These are phyloP conservation scores for Himalopsyche anomala DNA, from an alignment of 2,888 invertebrate genomes.

Conservation along the genomic window DNA sequence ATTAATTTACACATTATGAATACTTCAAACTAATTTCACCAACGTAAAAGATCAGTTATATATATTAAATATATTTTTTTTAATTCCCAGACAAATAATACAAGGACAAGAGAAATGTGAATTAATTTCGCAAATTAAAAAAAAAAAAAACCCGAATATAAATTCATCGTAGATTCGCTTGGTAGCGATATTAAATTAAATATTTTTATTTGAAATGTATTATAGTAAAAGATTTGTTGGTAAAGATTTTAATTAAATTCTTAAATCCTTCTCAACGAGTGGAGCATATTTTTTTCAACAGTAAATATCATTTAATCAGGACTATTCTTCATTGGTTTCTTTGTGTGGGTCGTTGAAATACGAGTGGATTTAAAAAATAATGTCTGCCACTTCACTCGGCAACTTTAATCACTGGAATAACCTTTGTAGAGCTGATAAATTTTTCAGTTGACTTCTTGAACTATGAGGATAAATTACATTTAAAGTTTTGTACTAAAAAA, in stretches of 20 bases:
- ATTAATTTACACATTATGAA: too few species aligned
- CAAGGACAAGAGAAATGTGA: too few species aligned
- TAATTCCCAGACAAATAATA: too few species aligned
- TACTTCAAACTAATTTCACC: too few species aligned
- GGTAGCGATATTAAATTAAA: neutral
- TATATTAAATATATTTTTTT: too few species aligned
- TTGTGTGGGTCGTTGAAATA: constrained; percentile 35
- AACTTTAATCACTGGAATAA: constrained; percentile 20
- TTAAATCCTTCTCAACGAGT: constrained; percentile 19
- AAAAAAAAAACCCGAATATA: neutral
- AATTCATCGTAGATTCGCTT: neutral
- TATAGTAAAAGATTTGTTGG: neutral
- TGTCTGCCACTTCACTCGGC: constrained; percentile 41
- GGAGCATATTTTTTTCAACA: constrained; percentile 29
- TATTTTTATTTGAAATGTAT: neutral
- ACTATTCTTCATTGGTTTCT: constrained; percentile 40
- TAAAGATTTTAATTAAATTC: constrained; percentile 8
- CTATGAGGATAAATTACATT: too few species aligned
- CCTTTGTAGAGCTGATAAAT: neutral
- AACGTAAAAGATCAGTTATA: too few species aligned
- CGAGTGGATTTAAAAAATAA: constrained; percentile 32
- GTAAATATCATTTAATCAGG: constrained; percentile 40
- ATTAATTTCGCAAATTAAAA: neutral
- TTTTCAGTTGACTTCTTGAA: neutral
- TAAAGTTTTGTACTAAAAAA: too few species aligned